A percentile compares a stretch with the other conserved stretches of the same genome.
Conservation (phyloP, 53 echinoderm and acorn worm species). For the Henricia sp. region DNA sequence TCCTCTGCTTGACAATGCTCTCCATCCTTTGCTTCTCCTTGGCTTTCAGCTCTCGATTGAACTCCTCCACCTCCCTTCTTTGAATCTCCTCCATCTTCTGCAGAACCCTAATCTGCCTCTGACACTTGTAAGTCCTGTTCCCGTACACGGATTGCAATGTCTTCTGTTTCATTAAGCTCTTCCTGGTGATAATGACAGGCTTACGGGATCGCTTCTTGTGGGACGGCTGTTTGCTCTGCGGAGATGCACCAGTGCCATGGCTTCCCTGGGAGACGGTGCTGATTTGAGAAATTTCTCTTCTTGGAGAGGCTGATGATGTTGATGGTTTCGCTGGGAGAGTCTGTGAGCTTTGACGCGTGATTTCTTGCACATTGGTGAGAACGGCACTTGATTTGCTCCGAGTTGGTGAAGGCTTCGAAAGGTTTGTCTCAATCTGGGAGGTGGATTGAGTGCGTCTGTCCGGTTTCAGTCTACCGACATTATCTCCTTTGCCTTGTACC, state of each 20-base stretch:
- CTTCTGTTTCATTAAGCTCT: constrained; percentile 75
- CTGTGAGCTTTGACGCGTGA: constrained; percentile 31
- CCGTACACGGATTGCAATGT: constrained; percentile 79
- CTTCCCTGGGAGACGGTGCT: constrained; percentile 6
- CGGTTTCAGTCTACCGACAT: constrained; percentile 1
- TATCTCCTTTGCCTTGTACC: background rate
- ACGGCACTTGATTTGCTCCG: constrained; percentile 44
- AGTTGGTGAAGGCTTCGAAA: background rate
- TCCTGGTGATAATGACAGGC: constrained; percentile 82
- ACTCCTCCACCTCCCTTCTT: constrained; percentile 67
- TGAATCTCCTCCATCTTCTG: constrained; percentile 86
- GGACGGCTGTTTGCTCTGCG: background rate
- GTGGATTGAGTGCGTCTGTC: constrained; percentile 13
- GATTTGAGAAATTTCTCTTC: background rate
- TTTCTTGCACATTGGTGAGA: constrained; percentile 27
- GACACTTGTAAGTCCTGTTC: constrained; percentile 75
- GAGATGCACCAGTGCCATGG: constrained; percentile 24
- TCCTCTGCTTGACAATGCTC: constrained; percentile 71
- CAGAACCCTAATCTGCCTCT: constrained; percentile 79
- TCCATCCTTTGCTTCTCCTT: constrained; percentile 50
- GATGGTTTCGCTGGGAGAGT: background rate
- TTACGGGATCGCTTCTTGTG: constrained; percentile 45
- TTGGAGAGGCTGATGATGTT: background rate
- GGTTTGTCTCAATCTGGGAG: constrained; percentile 3
- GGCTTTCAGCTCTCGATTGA: constrained; percentile 54